Base-by-base conservation (phyloP, 2,797 vertebrate genomes). In the Macrochelys suwanniensis region DNA sequence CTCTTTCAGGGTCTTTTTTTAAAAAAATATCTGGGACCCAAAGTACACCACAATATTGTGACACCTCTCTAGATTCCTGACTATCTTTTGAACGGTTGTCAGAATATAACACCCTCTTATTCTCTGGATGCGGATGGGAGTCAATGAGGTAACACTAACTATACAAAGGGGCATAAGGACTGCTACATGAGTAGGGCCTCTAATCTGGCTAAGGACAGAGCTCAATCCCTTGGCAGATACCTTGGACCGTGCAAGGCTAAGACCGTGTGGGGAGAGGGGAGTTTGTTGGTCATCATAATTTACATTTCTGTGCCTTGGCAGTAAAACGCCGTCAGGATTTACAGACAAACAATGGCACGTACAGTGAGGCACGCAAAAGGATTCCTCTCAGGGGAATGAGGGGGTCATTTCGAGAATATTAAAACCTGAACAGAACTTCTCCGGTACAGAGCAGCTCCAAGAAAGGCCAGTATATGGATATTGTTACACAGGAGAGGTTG, bases 201-300 rank as follows among this genome's bases (percentile, higher is more conserved):
- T 80, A 79, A 76, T 49, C 15, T 68, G 68, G 80, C 47, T 51
- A 83, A 79, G 50, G 85, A 49, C 1, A 91, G 50, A 0, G 2
- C 59, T 85, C 68, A 82, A 50, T 91, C 88, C 77, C 61, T 71
- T 80, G 77, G 80, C 81, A 89, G 82, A 92, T 45, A 84, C 21
- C 42, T 37, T 59, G 57, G 45, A 81, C 8, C 74, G 54, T 1
- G 1, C 47, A 74, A 84, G 56, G 45, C n/a, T 11, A 89, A 51
- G 87, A 74, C 85, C 94, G 91, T 95, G 90, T 89, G 84, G 78
- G 78, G 23, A 61, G 11, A 82, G 88, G 80, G 50, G 15, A 23
- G 88, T 42, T 68, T 33, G 1, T 21, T 74, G 65, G 82, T 56
- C 3, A 79, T 51, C 31, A 9, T 78, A 68, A 83, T 91, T 93